Evolutionary conservation across 2,797 vertebrate genomes (phyloP), one percentile per base, ranked within the genome.

Genomic region (Denticeps clupeoides): DNA sequence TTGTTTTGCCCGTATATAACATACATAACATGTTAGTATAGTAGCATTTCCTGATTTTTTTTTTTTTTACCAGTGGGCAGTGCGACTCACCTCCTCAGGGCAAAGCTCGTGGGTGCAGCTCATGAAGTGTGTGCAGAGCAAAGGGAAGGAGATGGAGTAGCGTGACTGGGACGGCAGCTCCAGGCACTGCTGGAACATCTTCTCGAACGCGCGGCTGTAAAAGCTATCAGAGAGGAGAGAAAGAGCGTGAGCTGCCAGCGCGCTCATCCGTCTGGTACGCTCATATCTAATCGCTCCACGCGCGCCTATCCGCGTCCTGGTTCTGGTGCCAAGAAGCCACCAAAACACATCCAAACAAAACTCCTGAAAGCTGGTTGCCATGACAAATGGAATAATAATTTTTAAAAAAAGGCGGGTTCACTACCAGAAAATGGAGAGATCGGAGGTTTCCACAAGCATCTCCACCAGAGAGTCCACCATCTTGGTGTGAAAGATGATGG

Each of bases 171-270:
- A 99, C 3, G 93, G 95, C 63, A 98, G 83, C 79, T 98, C 95
- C 85, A 99, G 78, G 65, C 94, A 99, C 71, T 99, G 93, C 68
- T 98, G 95, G 74, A 99, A 98, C 95, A 98, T 99, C 85, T 97
- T 97, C 73, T 99, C 94, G 83, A 99, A 99, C 19, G 93, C 93
- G 52, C 93, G 90, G 74, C 93, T 99, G 80, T 97, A 99, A 83
- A 99, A 98, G 76, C 95, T 99, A 46, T 42, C 51, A 45, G 3
- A n/a, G n/a, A 21, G 12, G 22, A 25, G 9, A 12, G 13, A 3
- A 16, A 51, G 3, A 47, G 8, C 26, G 3, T 24, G 13, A 19
- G 49, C 10, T 35, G 32, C 7, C 32, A 35, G 15, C 18, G 35
- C 15, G 35, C 35, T 18, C 32, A 35, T 19, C 28, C 22, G 38